Evolutionary conservation across 2,888 invertebrate species (phyloP).

Genomic region (Aspidapion aeneum): DNA sequence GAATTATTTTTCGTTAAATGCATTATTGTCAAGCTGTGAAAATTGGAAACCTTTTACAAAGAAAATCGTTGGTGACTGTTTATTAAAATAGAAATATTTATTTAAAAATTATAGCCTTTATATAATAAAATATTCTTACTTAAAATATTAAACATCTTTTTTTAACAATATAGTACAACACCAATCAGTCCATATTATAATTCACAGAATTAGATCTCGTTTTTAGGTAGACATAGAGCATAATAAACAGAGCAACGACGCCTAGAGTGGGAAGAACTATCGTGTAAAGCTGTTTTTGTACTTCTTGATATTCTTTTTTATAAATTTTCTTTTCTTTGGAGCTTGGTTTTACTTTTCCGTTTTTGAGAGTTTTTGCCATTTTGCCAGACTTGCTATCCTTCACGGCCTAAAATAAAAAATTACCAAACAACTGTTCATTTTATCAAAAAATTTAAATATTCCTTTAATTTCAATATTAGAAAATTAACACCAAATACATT

Average conservation of each 20-base stretch:
- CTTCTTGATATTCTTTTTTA: conserved; percentile 77
- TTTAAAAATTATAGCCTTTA: too few species aligned
- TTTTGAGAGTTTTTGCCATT: conserved; percentile 71
- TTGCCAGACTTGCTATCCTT: conserved; percentile 25
- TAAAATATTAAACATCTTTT: too few species aligned
- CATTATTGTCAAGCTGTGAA: too few species aligned
- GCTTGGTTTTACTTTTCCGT: conserved; percentile 75
- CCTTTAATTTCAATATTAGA: background rate
- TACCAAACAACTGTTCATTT: too few species aligned
- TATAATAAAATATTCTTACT: too few species aligned
- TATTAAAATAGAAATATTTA: too few species aligned
- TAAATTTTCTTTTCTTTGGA: conserved; percentile 81
- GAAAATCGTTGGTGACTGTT: too few species aligned
- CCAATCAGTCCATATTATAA: conserved; percentile 33
- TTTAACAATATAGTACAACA: too few species aligned
- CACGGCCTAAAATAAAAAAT: too few species aligned
- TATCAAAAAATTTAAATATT: too few species aligned
- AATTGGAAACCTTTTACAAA: too few species aligned
- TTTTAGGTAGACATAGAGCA: conserved; percentile 74
- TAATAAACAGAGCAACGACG: conserved; percentile 67
- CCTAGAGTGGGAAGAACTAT: conserved; percentile 71
- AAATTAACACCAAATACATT: background rate
- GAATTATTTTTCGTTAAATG: too few species aligned
- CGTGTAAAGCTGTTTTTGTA: conserved; percentile 74
- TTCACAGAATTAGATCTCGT: conserved; percentile 57